Base-by-base conservation (phyloP, 2,888 invertebrate species). In the Pyrgus malvae region DNA sequence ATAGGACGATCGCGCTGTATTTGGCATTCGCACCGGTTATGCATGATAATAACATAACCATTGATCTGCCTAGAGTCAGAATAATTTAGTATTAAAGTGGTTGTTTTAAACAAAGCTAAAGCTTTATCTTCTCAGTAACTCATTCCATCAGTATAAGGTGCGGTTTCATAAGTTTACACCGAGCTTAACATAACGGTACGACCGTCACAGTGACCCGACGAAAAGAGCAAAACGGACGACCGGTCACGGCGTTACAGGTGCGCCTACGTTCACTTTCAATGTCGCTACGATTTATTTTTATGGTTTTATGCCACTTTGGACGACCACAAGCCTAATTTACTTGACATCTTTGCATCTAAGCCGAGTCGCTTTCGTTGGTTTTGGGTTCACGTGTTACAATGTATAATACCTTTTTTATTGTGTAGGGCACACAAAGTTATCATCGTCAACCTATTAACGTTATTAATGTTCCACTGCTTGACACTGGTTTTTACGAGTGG, bases 251-350 rank as follows among this genome's bases (percentile, higher is more conserved):
- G 76, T 74, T 78, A 78, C 86, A 87, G 85, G 87, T 84, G 87
- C 82, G 77, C 70, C 70, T 68, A 68, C 83, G 70, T 84, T 87
- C 87, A 87, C 87, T 88, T 87, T 88, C 88, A 67, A 79, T 78
- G 72, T 73, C 74, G 74, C 67, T 72, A 68, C 75, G 62, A 76
- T 74, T 75, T 74, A 70, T 72, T 75, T 74, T 76, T 74, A 72
- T 75, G 67, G 68, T 53, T 58, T 60, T 56, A 58, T 54, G 53
- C 59, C 53, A 56, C 51, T 38, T 45, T 16, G 44, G 41, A 38
- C 21, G 33, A 11, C 17, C 12, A 2, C n/a, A 16, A 40, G 25
- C 33, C 42, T 23, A 51, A 51, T 51, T 48, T 37, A 48, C 11
- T 37, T 37, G 37, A 48, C 37, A 25, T 48, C 4, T 17, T 11